Percentiles rank a stretch among this genome's conserved stretches.
phyloP scores from a whole-genome alignment of 2,888 invertebrate species.

The Amorpha juglandis region DNA sequence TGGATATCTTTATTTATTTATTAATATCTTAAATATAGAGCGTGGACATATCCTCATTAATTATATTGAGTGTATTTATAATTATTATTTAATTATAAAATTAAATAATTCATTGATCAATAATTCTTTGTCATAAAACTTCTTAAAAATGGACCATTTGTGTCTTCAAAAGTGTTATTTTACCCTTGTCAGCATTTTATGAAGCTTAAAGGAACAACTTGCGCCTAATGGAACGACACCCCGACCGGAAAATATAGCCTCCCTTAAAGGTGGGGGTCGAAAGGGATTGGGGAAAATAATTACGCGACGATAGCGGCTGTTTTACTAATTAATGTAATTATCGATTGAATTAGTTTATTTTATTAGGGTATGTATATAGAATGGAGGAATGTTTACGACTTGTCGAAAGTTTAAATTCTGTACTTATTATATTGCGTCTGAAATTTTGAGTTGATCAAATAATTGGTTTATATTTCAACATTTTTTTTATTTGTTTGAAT shows the following conservation, averaged over 20 bases:
- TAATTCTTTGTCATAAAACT: conserved; percentile 1
- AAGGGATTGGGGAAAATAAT: conserved; percentile 21
- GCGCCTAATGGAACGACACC: conserved; percentile 30
- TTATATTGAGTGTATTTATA: too few relatives aligned
- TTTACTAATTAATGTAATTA: conserved; percentile 26
- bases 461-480: too few relatives aligned
- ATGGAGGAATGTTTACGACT: not conserved
- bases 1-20: too few relatives aligned
- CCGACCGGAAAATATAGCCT: conserved; percentile 3
- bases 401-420: too few relatives aligned
- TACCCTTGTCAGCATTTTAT: conserved; percentile 19
- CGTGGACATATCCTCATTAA: too few relatives aligned
- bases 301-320: conserved; percentile 22
- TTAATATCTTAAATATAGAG: too few relatives aligned
- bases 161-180: conserved; percentile 13
- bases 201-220: conserved; percentile 21
- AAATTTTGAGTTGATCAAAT: too few relatives aligned
- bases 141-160: conserved; percentile 7
- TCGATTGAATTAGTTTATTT: conserved; percentile 9
- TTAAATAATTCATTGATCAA: conserved; percentile 5
- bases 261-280: conserved; percentile 1
- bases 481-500: too few relatives aligned
- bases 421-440: too few relatives aligned
- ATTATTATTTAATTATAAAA: too few relatives aligned
- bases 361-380: not conserved